Conservation (phyloP, 2,888 invertebrate genomes). For the Pycnomerus fuliginosus region DNA sequence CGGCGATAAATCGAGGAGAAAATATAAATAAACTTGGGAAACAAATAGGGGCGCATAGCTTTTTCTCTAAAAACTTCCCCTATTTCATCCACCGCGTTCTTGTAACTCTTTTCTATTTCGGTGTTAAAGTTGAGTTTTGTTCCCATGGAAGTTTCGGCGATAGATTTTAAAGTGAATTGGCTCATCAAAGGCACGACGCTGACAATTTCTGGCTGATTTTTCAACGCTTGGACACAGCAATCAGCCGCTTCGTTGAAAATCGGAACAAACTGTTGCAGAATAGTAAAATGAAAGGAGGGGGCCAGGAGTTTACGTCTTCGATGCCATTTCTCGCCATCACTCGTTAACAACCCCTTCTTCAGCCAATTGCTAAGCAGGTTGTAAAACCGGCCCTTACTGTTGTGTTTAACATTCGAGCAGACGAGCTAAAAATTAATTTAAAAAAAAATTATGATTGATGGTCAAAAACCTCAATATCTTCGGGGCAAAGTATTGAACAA, state of each 20-base stretch:
- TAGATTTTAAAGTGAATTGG: slow-evolving; percentile 54
- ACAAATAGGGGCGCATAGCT: slow-evolving; percentile 51
- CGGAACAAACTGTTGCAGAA: slow-evolving; percentile 69
- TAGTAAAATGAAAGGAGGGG: slow-evolving; percentile 77
- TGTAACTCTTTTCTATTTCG: slow-evolving; percentile 68
- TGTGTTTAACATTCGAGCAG: neutral
- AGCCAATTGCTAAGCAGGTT: neutral
- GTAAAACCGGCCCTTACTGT: neutral
- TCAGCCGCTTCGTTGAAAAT: slow-evolving; percentile 66
- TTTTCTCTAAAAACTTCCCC: slow-evolving; percentile 38
- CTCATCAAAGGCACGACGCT: slow-evolving; percentile 64
- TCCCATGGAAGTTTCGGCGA: slow-evolving; percentile 81
- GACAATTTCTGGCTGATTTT: slow-evolving; percentile 51
- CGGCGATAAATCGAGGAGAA: slow-evolving; percentile 59
- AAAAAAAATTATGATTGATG: neutral
- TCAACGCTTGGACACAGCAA: slow-evolving; percentile 59
- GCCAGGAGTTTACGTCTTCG: slow-evolving; percentile 69
- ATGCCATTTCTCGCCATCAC: slow-evolving; percentile 59
- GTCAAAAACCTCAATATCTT: neutral
- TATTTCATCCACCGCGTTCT: slow-evolving; percentile 65
- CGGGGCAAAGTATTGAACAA: neutral
- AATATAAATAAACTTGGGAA: slow-evolving; percentile 52
- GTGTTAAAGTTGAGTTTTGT: slow-evolving; percentile 70
- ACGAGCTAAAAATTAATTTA: neutral
- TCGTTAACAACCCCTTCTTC: slow-evolving; percentile 4